These are phyloP conservation scores for Leptobrachium ailaonicum DNA, from an alignment of 2,113 vertebrate genomes.

Conservation along the genomic window DNA sequence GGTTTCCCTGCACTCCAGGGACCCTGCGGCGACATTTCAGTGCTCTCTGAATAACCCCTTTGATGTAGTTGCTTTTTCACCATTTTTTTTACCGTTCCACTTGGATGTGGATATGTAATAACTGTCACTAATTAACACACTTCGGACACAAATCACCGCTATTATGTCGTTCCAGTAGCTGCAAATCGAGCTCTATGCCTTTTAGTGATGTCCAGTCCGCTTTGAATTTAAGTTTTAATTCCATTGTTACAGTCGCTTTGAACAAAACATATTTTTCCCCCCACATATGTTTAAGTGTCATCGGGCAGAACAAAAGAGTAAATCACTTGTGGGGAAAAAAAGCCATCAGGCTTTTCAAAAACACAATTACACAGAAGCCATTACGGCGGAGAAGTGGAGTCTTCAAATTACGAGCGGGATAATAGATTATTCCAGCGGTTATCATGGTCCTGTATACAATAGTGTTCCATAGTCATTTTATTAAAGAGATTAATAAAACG, in stretches of 20 bases:
- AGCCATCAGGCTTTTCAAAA: conserved; percentile 29
- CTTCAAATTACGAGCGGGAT: conserved; percentile 27
- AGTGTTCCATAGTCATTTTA: conserved; percentile 5
- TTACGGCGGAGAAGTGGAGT: conserved; percentile 11
- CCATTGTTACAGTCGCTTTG: not conserved
- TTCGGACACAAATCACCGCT: too few species aligned
- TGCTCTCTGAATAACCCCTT: too few species aligned
- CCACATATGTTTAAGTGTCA: not conserved
- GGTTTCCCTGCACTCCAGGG: too few species aligned
- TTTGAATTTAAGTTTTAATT: not conserved
- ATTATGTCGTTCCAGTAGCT: too few species aligned
- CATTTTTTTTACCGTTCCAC: too few species aligned
- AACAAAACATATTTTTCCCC: too few species aligned
- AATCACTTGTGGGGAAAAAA: conserved; percentile 23
- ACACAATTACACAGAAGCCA: conserved; percentile 34
- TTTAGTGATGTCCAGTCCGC: too few species aligned
- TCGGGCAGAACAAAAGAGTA: conserved; percentile 17
- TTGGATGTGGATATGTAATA: too few species aligned
- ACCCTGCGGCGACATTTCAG: too few species aligned
- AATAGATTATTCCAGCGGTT: conserved; percentile 17
- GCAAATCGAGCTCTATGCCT: too few species aligned
- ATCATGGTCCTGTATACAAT: conserved; percentile 24
- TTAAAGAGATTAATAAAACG: conserved; percentile 27
- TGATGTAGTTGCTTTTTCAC: too few species aligned
- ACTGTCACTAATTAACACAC: too few species aligned